Percentiles rank a stretch among this genome's conserved stretches.
phyloP scores from a whole-genome alignment of 2,888 invertebrate species.

The Euzophera pinguis region DNA sequence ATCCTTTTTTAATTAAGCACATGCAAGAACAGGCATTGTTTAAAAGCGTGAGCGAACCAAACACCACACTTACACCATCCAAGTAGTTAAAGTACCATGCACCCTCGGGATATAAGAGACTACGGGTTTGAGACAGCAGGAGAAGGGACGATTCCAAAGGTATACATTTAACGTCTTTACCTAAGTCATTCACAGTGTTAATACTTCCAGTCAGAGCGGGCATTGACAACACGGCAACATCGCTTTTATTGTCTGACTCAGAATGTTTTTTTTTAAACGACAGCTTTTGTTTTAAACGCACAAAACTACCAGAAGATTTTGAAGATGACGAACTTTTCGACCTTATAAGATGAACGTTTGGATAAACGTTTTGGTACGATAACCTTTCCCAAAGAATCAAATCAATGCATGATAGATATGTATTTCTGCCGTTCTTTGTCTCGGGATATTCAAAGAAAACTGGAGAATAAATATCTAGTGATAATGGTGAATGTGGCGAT shows the following conservation, averaged over 20 bases:
- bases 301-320: conserved; percentile 45
- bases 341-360: conserved; percentile 53
- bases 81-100: conserved; percentile 75
- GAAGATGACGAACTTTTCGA: conserved; percentile 45
- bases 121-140: conserved; percentile 59
- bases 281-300: conserved; percentile 44
- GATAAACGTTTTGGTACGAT: conserved; percentile 50
- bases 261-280: conserved; percentile 43
- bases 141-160: conserved; percentile 61
- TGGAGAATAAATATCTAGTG: conserved; percentile 62
- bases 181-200: conserved; percentile 53
- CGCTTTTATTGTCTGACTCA: conserved; percentile 44
- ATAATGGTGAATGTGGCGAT: conserved; percentile 38
- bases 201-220: conserved; percentile 56
- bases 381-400: conserved; percentile 69
- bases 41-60: conserved; percentile 32
- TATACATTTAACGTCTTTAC: conserved; percentile 56
- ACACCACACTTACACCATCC: conserved; percentile 70
- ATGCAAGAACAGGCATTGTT: conserved; percentile 29
- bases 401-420: conserved; percentile 55
- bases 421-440: conserved; percentile 34
- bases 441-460: conserved; percentile 65
- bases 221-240: conserved; percentile 59
- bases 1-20: conserved; percentile 27
- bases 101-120: conserved; percentile 56